phyloP scores from a whole-genome alignment of 2,888 invertebrate species.

The Cephus pulcher region DNA sequence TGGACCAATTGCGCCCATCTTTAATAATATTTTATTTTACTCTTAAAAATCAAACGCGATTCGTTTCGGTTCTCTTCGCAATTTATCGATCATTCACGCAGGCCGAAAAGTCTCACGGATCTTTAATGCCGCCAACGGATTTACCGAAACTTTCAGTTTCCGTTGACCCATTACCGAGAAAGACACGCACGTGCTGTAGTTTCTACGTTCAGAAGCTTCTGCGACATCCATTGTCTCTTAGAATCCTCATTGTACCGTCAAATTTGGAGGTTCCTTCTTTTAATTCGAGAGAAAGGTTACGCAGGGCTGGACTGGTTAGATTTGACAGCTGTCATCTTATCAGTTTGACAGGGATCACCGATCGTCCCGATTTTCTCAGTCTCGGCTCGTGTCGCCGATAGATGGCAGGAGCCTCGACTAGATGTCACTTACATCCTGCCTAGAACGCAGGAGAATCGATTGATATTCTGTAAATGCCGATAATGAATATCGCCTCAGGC shows the following conservation, averaged over 20 bases:
- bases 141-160: conserved; percentile 32
- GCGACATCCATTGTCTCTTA: conserved; percentile 31
- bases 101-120: too few relatives aligned
- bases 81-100: neutral
- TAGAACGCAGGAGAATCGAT: neutral
- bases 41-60: neutral
- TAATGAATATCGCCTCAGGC: neutral
- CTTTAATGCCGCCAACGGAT: neutral
- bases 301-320: neutral
- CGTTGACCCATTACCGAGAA: conserved; percentile 36
- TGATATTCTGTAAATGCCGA: neutral
- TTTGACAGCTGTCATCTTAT: neutral
- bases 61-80: neutral
- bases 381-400: neutral
- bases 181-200: conserved; percentile 21
- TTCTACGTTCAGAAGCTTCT: conserved; percentile 21
- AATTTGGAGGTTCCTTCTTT: neutral
- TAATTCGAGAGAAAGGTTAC: neutral
- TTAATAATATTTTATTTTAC: neutral
- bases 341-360: neutral
- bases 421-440: neutral
- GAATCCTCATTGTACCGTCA: neutral
- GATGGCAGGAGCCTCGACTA: neutral
- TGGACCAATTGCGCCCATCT: conserved; percentile 36
- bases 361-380: neutral